phyloP scores from a whole-genome alignment of 2,113 vertebrate genomes.

The Raphicerus campestris region DNA sequence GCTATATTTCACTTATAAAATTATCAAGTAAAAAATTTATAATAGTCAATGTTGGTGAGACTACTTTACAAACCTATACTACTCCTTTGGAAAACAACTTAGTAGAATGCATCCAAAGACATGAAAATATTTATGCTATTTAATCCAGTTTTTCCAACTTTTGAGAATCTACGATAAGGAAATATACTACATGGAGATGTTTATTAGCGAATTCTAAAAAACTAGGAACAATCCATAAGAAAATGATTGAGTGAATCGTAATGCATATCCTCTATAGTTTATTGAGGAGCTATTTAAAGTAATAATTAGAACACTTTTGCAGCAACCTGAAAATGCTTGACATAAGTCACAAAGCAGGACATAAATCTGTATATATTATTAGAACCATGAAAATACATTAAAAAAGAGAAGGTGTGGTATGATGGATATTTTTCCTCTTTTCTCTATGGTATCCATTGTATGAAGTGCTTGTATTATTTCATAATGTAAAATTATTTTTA shows the following conservation, averaged over 20 bases:
- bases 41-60: neutral
- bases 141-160: neutral
- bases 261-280: neutral
- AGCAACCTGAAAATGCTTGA: slow-evolving; percentile 6
- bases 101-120: neutral
- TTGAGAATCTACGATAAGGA: neutral
- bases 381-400: slow-evolving; percentile 24
- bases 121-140: neutral
- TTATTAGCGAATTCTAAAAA: slow-evolving; percentile 9
- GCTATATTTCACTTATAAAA: slow-evolving; percentile 4
- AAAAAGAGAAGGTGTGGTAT: neutral
- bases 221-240: neutral
- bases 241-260: slow-evolving; percentile 3
- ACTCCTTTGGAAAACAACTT: slow-evolving; percentile 1
- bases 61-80: neutral
- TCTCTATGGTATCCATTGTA: neutral
- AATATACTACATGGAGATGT: neutral
- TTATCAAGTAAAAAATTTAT: neutral
- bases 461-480: slow-evolving; percentile 23
- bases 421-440: neutral
- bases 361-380: neutral
- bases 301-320: neutral
- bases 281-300: slow-evolving; percentile 10
- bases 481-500: slow-evolving; percentile 23
- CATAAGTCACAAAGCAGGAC: neutral